Conservation (phyloP, 2,113 vertebrate genomes). For the Dunckerocampus dactyliophorus region DNA sequence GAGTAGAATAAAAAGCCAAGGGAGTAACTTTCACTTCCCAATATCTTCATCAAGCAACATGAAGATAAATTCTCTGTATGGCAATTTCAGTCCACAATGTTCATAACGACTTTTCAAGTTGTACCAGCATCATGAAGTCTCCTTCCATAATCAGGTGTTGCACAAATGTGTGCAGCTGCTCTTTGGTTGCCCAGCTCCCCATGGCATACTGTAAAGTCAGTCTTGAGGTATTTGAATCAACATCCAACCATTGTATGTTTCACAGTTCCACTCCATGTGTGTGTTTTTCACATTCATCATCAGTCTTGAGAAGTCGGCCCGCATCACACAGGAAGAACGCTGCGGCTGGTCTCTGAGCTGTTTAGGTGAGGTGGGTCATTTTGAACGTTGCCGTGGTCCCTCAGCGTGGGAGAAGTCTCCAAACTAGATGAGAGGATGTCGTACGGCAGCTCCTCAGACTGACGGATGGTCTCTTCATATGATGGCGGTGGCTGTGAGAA, state of each 20-base stretch:
- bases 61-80: conserved; percentile 21
- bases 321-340: conserved; percentile 38
- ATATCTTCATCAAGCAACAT: conserved; percentile 8
- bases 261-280: neutral
- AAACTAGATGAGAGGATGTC: conserved; percentile 32
- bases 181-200: conserved; percentile 40
- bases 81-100: conserved; percentile 9
- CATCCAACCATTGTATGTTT: neutral
- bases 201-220: neutral
- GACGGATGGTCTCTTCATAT: conserved; percentile 70
- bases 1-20: conserved; percentile 1
- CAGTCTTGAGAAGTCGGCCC: neutral
- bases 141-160: neutral
- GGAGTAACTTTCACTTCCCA: conserved; percentile 2
- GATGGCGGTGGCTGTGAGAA: conserved; percentile 66
- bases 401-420: conserved; percentile 20
- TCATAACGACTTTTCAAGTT: conserved; percentile 28
- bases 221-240: conserved; percentile 36
- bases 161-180: conserved; percentile 33
- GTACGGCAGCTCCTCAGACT: conserved; percentile 58
- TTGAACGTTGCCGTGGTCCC: conserved; percentile 14
- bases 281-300: conserved; percentile 4
- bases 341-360: conserved; percentile 5
- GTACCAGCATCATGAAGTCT: conserved; percentile 36
- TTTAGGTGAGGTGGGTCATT: conserved; percentile 19